These are phyloP conservation scores for Acrocephalus arundinaceus DNA, from an alignment of 2,113 vertebrate species.

Conservation along the genomic window DNA sequence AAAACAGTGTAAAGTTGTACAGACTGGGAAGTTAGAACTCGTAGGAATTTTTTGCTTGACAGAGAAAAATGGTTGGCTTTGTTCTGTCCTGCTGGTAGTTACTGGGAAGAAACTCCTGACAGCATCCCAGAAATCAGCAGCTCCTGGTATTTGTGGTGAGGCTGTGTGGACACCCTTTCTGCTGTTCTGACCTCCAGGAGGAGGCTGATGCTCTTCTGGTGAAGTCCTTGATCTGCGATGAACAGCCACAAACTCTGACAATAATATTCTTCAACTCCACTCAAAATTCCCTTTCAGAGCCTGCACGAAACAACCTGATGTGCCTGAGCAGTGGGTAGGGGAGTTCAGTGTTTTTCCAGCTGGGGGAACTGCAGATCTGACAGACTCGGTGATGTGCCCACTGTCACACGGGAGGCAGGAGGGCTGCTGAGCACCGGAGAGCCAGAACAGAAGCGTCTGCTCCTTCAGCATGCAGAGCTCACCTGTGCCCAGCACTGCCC, in stretches of 20 bases:
- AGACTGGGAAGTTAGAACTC: not conserved
- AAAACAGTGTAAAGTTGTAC: not conserved
- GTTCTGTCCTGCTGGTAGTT: not conserved
- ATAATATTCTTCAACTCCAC: not conserved
- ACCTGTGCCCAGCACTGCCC: not conserved
- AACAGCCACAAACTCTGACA: not conserved
- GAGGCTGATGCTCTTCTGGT: not conserved
- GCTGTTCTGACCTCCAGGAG: not conserved
- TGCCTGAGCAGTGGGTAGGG: not conserved
- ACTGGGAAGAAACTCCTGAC: not conserved
- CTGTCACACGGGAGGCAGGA: not conserved
- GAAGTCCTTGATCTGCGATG: not conserved
- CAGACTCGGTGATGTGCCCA: slow-evolving; percentile 12
- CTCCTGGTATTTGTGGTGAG: not conserved
- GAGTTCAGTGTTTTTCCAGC: not conserved
- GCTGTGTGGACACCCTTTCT: not conserved
- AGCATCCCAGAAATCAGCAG: not conserved
- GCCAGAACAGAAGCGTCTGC: not conserved
- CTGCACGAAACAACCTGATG: not conserved
- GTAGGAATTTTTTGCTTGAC: not conserved
- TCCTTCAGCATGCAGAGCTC: not conserved
- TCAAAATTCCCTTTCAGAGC: not conserved
- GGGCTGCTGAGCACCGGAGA: not conserved
- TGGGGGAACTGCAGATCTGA: slow-evolving; percentile 5
- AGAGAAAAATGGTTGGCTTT: not conserved